phyloP scores from a whole-genome alignment of 2,888 invertebrate genomes.

The Agriopis leucophaearia region DNA sequence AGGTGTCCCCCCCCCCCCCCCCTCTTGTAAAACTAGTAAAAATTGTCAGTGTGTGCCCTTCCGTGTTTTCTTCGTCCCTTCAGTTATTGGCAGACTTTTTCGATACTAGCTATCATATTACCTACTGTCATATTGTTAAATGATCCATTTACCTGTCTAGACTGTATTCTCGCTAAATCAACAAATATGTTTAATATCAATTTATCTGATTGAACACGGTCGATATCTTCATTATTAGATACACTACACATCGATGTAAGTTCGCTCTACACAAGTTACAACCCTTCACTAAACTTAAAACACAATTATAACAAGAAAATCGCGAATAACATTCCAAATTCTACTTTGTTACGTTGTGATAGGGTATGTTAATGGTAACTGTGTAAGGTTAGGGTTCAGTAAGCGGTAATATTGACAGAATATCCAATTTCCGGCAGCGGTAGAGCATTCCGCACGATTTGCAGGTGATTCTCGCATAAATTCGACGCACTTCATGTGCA shows the following conservation, averaged over 20 bases:
- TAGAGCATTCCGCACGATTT: constrained; percentile 70
- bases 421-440: constrained; percentile 72
- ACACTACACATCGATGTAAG: constrained; percentile 54
- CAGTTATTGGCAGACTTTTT: no score
- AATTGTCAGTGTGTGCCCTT: no score
- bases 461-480: constrained; percentile 62
- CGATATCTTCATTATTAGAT: constrained; percentile 23
- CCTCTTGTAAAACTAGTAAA: no score
- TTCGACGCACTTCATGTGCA: constrained; percentile 46
- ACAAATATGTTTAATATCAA: no score
- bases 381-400: constrained; percentile 49
- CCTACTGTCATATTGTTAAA: no score
- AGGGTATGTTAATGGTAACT: constrained; percentile 31
- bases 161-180: no score
- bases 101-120: no score
- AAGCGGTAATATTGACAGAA: constrained; percentile 71
- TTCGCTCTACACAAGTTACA: constrained; percentile 51
- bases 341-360: constrained; percentile 28
- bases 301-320: constrained; percentile 64
- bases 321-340: constrained; percentile 45
- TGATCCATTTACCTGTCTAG: no score
- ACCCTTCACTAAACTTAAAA: constrained; percentile 52
- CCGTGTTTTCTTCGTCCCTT: no score
- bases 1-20: no score
- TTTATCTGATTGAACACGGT: not conserved